phyloP scores from a whole-genome alignment of 2,113 vertebrate genomes.

The Dicerorhinus sumatrensis region DNA sequence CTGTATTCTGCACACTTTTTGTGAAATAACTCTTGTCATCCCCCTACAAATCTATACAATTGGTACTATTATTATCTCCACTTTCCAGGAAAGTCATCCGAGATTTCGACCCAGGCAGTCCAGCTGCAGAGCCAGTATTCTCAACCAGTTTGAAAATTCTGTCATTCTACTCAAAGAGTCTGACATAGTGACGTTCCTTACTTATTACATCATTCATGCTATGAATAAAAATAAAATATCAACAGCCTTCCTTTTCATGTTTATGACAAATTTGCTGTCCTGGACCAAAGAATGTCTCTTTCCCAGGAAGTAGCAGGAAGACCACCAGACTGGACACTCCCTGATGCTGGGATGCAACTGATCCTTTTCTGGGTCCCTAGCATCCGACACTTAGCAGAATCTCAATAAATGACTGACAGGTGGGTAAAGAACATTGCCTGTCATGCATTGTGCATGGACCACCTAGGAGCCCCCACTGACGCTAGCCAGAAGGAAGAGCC shows the following conservation, averaged over 20 bases:
- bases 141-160: slow-evolving; percentile 41
- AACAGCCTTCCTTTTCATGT: background rate
- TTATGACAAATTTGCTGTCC: background rate
- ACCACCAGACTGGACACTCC: background rate
- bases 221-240: slow-evolving; percentile 14
- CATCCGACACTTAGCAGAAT: background rate
- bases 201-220: background rate
- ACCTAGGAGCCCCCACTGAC: background rate
- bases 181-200: background rate
- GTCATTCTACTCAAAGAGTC: slow-evolving; percentile 30
- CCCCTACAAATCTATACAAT: background rate
- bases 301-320: background rate
- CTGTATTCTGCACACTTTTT: background rate
- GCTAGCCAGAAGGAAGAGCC: background rate
- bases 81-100: background rate
- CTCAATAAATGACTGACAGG: background rate
- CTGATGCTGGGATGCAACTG: background rate
- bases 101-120: background rate
- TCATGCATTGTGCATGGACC: background rate
- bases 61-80: background rate
- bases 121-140: background rate
- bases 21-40: background rate
- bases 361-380: background rate
- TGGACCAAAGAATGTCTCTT: background rate
- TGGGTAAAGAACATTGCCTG: background rate